phyloP scores from a whole-genome alignment of 2,888 invertebrate genomes.

The Tiliacea citrago region DNA sequence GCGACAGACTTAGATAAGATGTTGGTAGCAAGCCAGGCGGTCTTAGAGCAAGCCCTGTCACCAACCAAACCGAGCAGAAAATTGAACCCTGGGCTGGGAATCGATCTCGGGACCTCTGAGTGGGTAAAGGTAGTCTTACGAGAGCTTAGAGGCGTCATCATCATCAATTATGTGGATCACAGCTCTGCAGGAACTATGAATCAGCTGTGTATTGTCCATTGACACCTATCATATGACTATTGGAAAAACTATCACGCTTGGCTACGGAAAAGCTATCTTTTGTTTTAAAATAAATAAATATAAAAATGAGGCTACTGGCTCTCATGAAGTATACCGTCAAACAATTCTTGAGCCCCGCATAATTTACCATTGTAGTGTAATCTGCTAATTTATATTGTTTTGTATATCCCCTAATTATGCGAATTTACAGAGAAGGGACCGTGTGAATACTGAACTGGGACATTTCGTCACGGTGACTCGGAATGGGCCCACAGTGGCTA shows the following conservation, averaged over 20 bases:
- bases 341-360: constrained; percentile 42
- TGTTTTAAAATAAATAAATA: constrained; percentile 12
- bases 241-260: not conserved
- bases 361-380: constrained; percentile 55
- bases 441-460: constrained; percentile 79
- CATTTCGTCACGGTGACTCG: constrained; percentile 75
- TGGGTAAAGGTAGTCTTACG: too few relatives aligned
- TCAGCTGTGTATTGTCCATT: not conserved
- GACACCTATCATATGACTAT: not conserved
- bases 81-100: too few relatives aligned
- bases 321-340: constrained; percentile 27
- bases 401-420: constrained; percentile 72
- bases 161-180: too few relatives aligned
- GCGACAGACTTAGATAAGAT: too few relatives aligned
- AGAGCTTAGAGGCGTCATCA: too few relatives aligned
- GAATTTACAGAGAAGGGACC: constrained; percentile 77
- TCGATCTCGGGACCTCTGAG: too few relatives aligned
- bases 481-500: constrained; percentile 38
- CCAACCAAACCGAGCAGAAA: too few relatives aligned
- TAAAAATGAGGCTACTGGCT: constrained; percentile 16
- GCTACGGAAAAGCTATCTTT: not conserved
- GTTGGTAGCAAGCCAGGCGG: too few relatives aligned
- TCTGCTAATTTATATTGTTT: constrained; percentile 59
- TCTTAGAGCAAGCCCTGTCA: too few relatives aligned
- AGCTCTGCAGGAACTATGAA: too few relatives aligned